phyloP scores from a whole-genome alignment of 2,888 invertebrate species.

The Phengaris alcon region DNA sequence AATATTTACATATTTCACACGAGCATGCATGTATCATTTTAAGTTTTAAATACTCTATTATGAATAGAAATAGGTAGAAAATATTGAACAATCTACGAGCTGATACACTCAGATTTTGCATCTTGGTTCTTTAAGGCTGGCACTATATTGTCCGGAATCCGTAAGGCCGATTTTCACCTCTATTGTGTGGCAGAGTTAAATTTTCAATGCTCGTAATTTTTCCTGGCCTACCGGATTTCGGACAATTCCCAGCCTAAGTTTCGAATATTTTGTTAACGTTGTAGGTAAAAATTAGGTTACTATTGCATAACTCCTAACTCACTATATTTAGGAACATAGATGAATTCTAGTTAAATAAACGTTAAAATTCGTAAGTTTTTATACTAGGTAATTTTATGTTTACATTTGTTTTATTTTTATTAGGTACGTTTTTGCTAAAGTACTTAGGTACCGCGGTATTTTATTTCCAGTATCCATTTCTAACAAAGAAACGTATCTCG shows the following conservation, averaged over 20 bases:
- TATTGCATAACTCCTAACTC: neutral
- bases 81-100: too few species aligned
- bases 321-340: neutral
- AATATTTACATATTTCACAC: slow-evolving; percentile 9
- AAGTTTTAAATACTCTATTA: too few species aligned
- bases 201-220: too few species aligned
- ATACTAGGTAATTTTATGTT: neutral
- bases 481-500: slow-evolving; percentile 2
- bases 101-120: too few species aligned
- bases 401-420: neutral
- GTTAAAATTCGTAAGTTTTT: neutral
- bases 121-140: too few species aligned
- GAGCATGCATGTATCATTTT: neutral
- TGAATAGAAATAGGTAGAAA: too few species aligned
- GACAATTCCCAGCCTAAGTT: too few species aligned
- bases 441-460: neutral
- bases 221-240: too few species aligned
- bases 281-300: neutral
- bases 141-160: too few species aligned
- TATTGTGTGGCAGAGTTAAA: too few species aligned
- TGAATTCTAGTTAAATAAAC: neutral
- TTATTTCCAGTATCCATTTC: slow-evolving; percentile 5
- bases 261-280: too few species aligned
- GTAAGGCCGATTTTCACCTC: too few species aligned
- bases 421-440: neutral